A percentile compares a stretch with the other conserved stretches of the same genome.
These are phyloP conservation scores for Atta texana DNA, from an alignment of 1,140 invertebrate genomes.

Conservation along the genomic window DNA sequence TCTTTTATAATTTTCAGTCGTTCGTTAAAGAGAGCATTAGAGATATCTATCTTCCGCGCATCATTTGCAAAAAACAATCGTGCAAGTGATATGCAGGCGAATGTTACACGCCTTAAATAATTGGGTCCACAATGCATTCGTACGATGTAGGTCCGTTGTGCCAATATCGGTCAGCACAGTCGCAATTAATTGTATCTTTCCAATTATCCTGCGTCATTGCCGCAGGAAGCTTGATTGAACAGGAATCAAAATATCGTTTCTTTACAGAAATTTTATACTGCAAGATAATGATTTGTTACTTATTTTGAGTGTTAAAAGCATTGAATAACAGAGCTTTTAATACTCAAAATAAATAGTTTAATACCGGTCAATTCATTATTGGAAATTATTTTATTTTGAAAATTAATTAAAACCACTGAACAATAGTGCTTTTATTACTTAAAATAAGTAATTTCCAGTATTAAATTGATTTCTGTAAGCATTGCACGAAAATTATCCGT, in stretches of 20 bases:
- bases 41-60: slow-evolving; percentile 19
- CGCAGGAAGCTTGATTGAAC: neutral
- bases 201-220: neutral
- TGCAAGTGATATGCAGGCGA: slow-evolving; percentile 56
- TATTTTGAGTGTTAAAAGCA: too few species aligned
- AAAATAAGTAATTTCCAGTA: too few species aligned
- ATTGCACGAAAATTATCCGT: neutral
- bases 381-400: too few species aligned
- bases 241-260: neutral
- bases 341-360: too few species aligned
- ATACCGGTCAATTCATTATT: too few species aligned
- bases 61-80: slow-evolving; percentile 52
- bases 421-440: too few species aligned
- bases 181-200: neutral
- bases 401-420: too few species aligned
- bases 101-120: slow-evolving; percentile 39
- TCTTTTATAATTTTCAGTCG: neutral
- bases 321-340: too few species aligned
- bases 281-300: too few species aligned
- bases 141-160: slow-evolving; percentile 17
- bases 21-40: slow-evolving; percentile 27
- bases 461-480: too few species aligned
- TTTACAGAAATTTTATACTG: too few species aligned
- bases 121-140: neutral
- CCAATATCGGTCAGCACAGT: neutral